phyloP scores from a whole-genome alignment of 1,140 invertebrate species.

The Coelopa frigida region DNA sequence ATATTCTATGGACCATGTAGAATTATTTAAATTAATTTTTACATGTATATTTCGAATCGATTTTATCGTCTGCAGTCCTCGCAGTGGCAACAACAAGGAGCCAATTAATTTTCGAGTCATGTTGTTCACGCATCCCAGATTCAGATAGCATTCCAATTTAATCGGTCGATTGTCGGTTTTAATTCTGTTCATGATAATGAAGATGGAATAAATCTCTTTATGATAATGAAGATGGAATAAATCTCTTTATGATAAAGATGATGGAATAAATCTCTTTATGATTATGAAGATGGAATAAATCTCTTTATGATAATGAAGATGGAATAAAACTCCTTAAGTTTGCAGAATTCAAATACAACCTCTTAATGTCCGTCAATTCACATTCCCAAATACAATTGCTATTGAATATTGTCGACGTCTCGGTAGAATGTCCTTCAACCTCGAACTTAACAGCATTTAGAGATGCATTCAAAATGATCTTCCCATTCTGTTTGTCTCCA shows the following conservation, averaged over 20 bases:
- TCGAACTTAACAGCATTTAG: conserved; percentile 36
- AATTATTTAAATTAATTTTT: conserved; percentile 6
- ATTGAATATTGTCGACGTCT: conserved; percentile 28
- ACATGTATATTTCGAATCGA: conserved; percentile 3
- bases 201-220: neutral
- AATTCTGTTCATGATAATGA: conserved; percentile 9
- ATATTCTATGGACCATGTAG: neutral
- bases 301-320: neutral
- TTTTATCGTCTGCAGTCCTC: conserved; percentile 25
- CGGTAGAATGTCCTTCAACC: conserved; percentile 25
- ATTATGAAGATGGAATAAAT: neutral
- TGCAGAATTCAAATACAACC: too few species aligned
- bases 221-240: neutral
- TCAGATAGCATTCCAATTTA: conserved; percentile 25
- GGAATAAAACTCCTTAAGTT: neutral
- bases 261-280: conserved; percentile 15
- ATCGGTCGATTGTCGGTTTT: conserved; percentile 37
- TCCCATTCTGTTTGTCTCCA: conserved; percentile 12
- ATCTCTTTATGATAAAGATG: neutral
- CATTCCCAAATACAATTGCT: conserved; percentile 41
- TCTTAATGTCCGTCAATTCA: conserved; percentile 30
- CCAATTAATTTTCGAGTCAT: conserved; percentile 21
- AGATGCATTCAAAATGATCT: conserved; percentile 27
- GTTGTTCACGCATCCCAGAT: conserved; percentile 3
- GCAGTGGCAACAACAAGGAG: conserved; percentile 25